These are phyloP conservation scores for Scaptomyza pallida DNA, from an alignment of 1,140 invertebrate genomes.

Conservation along the genomic window DNA sequence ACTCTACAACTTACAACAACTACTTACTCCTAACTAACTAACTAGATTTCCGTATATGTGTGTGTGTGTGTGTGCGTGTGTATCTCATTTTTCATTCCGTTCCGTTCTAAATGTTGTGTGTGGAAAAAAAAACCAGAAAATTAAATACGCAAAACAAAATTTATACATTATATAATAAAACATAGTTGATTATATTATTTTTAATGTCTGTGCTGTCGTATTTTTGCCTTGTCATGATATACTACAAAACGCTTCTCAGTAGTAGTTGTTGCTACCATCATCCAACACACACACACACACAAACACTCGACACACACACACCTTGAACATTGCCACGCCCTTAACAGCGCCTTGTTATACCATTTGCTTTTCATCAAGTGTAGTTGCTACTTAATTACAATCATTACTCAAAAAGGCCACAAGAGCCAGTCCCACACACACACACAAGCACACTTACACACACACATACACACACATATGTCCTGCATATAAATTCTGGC, in stretches of 20 bases:
- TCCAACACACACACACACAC: constrained; percentile 24
- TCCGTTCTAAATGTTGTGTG: constrained; percentile 59
- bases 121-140: constrained; percentile 38
- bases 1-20: constrained; percentile 2
- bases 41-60: no score
- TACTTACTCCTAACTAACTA: constrained; percentile 28
- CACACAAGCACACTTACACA: constrained; percentile 18
- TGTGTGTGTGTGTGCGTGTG: no score
- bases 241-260: constrained; percentile 62
- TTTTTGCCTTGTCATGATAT: constrained; percentile 79
- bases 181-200: constrained; percentile 63
- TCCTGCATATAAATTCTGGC: constrained; percentile 53
- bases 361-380: constrained; percentile 78
- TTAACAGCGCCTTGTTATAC: constrained; percentile 58
- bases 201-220: constrained; percentile 61
- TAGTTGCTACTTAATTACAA: constrained; percentile 81
- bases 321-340: constrained; percentile 44
- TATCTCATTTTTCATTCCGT: constrained; percentile 70
- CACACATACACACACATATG: constrained; percentile 21
- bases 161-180: constrained; percentile 71
- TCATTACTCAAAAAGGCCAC: constrained; percentile 75
- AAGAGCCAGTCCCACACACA: constrained; percentile 37
- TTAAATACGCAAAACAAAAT: constrained; percentile 26
- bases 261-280: constrained; percentile 46
- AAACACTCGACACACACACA: constrained; percentile 21